Evolutionary conservation across 2,888 invertebrate genomes (phyloP).

Genomic region (Teleogryllus oceanicus): DNA sequence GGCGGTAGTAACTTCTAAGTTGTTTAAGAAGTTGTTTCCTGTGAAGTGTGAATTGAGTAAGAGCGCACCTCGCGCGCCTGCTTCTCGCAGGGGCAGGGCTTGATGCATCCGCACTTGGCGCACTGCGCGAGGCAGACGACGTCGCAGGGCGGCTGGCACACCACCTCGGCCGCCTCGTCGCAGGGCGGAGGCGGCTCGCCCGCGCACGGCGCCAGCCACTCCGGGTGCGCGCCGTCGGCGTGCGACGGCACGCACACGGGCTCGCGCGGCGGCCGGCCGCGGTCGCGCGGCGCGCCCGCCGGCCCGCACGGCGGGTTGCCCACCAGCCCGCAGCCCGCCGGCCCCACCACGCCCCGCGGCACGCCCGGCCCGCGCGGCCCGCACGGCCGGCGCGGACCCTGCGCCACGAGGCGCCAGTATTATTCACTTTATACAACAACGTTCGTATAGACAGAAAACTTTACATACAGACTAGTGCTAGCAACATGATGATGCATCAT

Average conservation of each 20-base stretch:
- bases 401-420: too few species aligned
- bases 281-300: background rate
- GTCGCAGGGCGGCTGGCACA: constrained; percentile 10
- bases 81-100: background rate
- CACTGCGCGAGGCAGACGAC: background rate
- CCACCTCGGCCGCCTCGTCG: background rate
- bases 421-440: too few species aligned
- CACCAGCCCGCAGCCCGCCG: background rate
- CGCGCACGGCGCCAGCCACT: background rate
- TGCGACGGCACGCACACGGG: background rate
- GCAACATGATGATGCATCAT: too few species aligned
- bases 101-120: background rate
- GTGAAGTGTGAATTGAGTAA: too few species aligned
- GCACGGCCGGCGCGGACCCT: background rate
- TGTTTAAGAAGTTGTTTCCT: too few species aligned
- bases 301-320: background rate
- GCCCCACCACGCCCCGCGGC: background rate
- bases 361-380: background rate
- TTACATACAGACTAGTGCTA: too few species aligned
- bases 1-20: too few species aligned
- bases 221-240: background rate
- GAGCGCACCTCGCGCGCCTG: background rate
- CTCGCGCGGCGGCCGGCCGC: background rate
- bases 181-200: background rate
- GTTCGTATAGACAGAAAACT: too few species aligned